phyloP scores from a whole-genome alignment of 2,888 invertebrate species.

The Nymphalis polychloros region DNA sequence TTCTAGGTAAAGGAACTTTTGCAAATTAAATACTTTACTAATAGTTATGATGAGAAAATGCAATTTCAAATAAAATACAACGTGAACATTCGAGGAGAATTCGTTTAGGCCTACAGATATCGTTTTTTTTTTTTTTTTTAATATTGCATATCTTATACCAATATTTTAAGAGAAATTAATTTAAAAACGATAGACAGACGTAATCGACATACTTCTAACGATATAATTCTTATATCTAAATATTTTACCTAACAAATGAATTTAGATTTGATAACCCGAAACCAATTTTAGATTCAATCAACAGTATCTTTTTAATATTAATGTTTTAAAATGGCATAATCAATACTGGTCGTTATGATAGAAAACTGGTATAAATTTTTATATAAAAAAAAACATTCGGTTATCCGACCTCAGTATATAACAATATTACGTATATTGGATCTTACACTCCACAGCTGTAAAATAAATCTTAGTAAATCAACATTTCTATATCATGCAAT shows the following conservation, averaged over 20 bases:
- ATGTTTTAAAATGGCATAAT: conserved; percentile 6
- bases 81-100: conserved; percentile 16
- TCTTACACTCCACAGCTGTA: too few relatives aligned
- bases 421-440: too few relatives aligned
- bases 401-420: too few relatives aligned
- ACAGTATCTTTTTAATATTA: conserved; percentile 16
- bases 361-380: neutral
- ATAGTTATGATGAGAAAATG: conserved; percentile 11
- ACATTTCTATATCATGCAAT: neutral
- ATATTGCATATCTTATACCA: conserved; percentile 1
- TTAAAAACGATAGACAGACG: conserved; percentile 10
- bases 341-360: neutral
- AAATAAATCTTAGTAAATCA: neutral
- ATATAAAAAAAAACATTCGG: neutral
- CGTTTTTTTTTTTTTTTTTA: neutral
- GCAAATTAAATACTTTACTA: conserved; percentile 20
- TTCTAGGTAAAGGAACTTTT: conserved; percentile 39
- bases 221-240: conserved; percentile 29
- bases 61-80: conserved; percentile 14
- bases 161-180: conserved; percentile 3
- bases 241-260: conserved; percentile 20
- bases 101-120: conserved; percentile 26
- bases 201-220: conserved; percentile 18
- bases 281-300: conserved; percentile 17
- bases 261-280: conserved; percentile 23